Evolutionary conservation across 2,888 invertebrate genomes (phyloP), one percentile per base, ranked within the genome.

Genomic region (Apotomis capreana): DNA sequence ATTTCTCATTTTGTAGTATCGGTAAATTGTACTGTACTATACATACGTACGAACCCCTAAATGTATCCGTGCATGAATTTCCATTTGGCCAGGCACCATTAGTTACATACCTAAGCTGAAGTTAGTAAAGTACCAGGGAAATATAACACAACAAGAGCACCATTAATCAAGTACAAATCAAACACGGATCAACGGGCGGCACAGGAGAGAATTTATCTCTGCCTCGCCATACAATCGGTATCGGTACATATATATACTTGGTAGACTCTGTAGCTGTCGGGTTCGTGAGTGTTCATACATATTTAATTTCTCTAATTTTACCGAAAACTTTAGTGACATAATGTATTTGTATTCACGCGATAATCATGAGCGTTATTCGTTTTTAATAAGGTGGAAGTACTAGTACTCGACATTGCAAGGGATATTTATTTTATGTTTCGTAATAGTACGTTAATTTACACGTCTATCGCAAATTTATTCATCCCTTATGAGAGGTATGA

Each of bases 101-200:
- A 70, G 59, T 54, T 51, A 40, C 44, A 49, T 44, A 57, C 65
- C 58, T 37, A 37, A 57, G 15, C 55, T 55, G 26, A 64, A 58
- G 49, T 54, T 55, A 63, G 49, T 15, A 49, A 59, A 58, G 63
- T 82, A 83, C 80, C 74, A 81, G 79, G 77, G 68, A 65, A 76
- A 63, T 79, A 84, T 73, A 77, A 77, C 75, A 78, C 74, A 75
- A 75, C 73, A 80, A 76, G 79, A 83, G 80, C 74, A 79, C 78
- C 81, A 89, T 89, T 86, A 85, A 86, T 89, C 87, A 84, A 77
- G 75, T 76, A 82, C 83, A 84, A 81, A 85, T 86, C 82, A 82
- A 79, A 82, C 81, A 79, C 82, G 84, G 82, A 80, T 84, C 81
- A 80, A 76, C 80, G 80, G 79, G 77, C 78, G 77, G 59, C 75